Conservation (phyloP, 2,113 vertebrate genomes). For the Centropristis striata region DNA sequence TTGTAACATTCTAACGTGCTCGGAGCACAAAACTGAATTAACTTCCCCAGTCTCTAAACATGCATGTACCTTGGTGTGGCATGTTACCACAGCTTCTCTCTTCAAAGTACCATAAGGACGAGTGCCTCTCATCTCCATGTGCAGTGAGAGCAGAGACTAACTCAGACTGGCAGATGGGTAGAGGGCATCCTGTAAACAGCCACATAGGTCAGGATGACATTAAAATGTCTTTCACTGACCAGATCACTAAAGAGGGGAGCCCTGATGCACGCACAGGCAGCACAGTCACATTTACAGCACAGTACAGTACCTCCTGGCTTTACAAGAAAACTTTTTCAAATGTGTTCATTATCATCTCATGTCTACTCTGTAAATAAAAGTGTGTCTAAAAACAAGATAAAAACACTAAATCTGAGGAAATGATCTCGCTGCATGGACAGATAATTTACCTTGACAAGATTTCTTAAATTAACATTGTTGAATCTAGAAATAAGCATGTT, state of each 20-base stretch:
- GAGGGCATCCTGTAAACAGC: conserved; percentile 74
- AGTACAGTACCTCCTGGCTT: neutral
- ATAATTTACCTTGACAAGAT: too few species aligned
- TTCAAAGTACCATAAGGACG: conserved; percentile 16
- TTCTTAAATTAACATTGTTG: too few species aligned
- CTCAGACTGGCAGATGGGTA: conserved; percentile 71
- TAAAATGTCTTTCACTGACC: conserved; percentile 66
- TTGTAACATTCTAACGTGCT: neutral
- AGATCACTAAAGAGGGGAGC: conserved; percentile 36
- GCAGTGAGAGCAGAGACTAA: conserved; percentile 62
- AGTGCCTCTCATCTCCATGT: conserved; percentile 40
- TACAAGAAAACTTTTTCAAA: neutral
- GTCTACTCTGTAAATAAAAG: too few species aligned
- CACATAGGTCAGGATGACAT: conserved; percentile 70
- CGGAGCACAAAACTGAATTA: neutral
- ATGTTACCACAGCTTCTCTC: conserved; percentile 19
- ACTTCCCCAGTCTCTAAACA: neutral
- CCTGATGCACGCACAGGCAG: conserved; percentile 7
- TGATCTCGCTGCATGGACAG: too few species aligned
- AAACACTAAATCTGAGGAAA: too few species aligned
- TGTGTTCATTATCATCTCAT: too few species aligned
- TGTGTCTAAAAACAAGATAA: too few species aligned
- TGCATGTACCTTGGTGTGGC: neutral
- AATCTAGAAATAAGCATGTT: too few species aligned
- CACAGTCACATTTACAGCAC: conserved; percentile 1